Base-by-base conservation (phyloP, 2,888 invertebrate genomes). In the Orthonevra nobilis region DNA sequence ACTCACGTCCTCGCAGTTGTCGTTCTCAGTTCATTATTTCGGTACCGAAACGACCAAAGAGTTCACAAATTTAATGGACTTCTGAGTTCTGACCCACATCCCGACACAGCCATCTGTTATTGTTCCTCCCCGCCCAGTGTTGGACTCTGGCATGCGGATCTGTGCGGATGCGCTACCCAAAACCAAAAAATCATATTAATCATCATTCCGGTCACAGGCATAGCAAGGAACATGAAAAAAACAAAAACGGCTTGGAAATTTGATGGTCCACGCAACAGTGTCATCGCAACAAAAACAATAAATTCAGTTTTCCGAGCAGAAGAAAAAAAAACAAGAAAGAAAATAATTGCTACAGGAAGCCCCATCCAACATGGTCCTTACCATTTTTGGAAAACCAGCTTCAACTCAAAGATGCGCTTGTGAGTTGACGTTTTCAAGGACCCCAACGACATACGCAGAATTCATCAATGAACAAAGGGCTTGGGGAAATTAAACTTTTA, bases 391-490 rank as follows among this genome's bases (percentile, higher is more conserved):
- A 54, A 40, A 40, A 66, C 40, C 60, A 20, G 32, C 68, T 60
- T 68, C 60, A 23, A 54, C 38, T 14, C 26, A 23, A n/a, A 36
- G n/a, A n/a, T n/a, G 44, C 9, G 28, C 44, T 30, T 14, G 20
- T 7, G 19, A 10, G 15, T 61, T 56, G 73, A 54, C 56, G 30
- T 64, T 40, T 72, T 56, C 66, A 73, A 79, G 79, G 73, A 66
- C 73, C 50, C 9, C 32, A 19, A 2, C 15, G 17, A 30, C n/a
- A 26, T 38, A 9, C 10, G 19, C 28, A 50, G 42, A 74, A 74
- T 73, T 73, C 66, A 79, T 79, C 79, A 79, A 79, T 79, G 79
- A 79, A 79, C 79, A 79, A 79, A 68, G 66, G 48, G 54, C 56
- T 19, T 2, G 48, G 12, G 54, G 34, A 73, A 79, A 79, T 79